These are phyloP conservation scores for Limnodromus scolopaceus DNA, from an alignment of 2,797 vertebrate genomes.

Conservation along the genomic window DNA sequence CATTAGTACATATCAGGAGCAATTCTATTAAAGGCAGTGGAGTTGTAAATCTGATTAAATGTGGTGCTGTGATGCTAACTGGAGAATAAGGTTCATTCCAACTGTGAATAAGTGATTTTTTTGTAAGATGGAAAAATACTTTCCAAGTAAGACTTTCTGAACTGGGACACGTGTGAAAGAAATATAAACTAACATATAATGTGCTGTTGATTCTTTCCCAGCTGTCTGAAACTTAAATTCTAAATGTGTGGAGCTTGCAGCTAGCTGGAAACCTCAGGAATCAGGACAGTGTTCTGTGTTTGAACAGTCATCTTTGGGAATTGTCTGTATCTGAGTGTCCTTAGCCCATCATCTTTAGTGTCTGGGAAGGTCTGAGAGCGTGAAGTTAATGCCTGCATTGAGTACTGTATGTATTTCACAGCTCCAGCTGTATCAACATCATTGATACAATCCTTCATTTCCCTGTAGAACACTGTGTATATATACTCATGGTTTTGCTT, in stretches of 20 bases:
- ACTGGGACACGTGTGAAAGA: neutral
- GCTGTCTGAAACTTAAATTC: neutral
- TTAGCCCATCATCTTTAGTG: neutral
- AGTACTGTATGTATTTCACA: neutral
- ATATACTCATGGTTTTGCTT: neutral
- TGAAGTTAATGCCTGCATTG: neutral
- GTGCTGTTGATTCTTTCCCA: neutral
- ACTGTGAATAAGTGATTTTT: neutral
- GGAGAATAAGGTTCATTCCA: neutral
- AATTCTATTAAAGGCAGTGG: neutral
- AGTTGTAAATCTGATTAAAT: neutral
- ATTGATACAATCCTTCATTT: neutral
- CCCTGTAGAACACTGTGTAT: neutral
- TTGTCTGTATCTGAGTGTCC: neutral
- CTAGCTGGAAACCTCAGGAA: neutral
- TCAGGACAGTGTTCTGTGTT: neutral
- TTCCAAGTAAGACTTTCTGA: neutral
- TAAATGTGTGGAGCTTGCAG: neutral
- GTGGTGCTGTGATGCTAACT: neutral
- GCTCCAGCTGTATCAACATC: neutral
- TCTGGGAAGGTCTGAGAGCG: neutral
- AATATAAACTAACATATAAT: neutral
- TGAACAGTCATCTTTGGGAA: neutral
- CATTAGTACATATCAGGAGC: neutral
- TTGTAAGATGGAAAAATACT: neutral